phyloP scores from a whole-genome alignment of 1,140 invertebrate species.

The Teleogryllus occipitalis region DNA sequence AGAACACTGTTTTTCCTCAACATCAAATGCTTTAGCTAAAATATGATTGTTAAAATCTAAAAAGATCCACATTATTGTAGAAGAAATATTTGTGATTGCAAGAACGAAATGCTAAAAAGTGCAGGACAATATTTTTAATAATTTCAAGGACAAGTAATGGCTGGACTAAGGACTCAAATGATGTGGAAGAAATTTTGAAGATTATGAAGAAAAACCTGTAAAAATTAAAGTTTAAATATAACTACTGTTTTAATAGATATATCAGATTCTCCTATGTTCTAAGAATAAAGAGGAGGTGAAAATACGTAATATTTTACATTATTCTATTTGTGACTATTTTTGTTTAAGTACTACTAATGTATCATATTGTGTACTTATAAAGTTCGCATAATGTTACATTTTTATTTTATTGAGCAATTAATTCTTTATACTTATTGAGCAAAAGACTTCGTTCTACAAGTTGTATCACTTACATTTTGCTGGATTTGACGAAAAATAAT shows the following conservation, averaged over 20 bases:
- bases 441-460: no score
- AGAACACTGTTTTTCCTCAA: background rate
- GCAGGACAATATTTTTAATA: slow-evolving; percentile 5
- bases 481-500: no score
- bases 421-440: no score
- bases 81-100: background rate
- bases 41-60: slow-evolving; percentile 3
- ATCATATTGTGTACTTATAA: background rate
- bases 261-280: slow-evolving; percentile 4
- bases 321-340: background rate
- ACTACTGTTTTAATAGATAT: slow-evolving; percentile 1
- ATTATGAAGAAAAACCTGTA: background rate
- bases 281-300: background rate
- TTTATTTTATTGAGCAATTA: background rate
- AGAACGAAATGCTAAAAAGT: background rate
- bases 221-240: background rate
- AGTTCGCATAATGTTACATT: background rate
- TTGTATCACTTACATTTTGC: no score
- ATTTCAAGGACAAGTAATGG: background rate
- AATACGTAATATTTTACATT: slow-evolving; percentile 2
- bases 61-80: slow-evolving; percentile 1
- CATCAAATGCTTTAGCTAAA: slow-evolving; percentile 5
- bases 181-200: background rate
- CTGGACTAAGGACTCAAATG: background rate
- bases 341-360: background rate